Base-by-base conservation (phyloP, 2,888 invertebrate genomes). In the Achlya flavicornis region DNA sequence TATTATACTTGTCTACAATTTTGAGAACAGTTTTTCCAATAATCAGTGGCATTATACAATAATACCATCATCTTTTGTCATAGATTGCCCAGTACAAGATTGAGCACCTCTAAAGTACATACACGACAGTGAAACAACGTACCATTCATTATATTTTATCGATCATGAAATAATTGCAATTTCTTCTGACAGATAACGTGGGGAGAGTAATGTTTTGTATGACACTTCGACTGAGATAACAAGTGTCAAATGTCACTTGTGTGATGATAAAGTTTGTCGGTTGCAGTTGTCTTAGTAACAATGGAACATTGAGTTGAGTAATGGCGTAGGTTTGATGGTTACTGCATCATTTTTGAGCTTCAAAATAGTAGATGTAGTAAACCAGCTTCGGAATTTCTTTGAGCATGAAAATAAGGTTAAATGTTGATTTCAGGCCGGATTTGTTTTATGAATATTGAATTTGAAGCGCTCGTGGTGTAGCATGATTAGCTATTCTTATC, bases 191-290 rank as follows among this genome's bases (percentile, higher is more conserved):
- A 62, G 77, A 79, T 77, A 76, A 73, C 66, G 70, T 73, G 60
- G 60, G 35, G 60, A 79, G 81, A 83, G 82, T 86, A 88, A 89
- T 83, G 77, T 81, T 87, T 73, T 89, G 87, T 89, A 84, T 80
- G 85, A 85, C 88, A 88, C 87, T 87, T 81, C 76, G 76, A 71
- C 64, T 67, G 63, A 72, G 89, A 88, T 89, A 89, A 76, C 64
- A 19, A 26, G 72, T 76, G 89, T 87, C 86, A 88, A 84, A 82
- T 83, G 89, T 84, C 85, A 80, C 75, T 72, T 74, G 74, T 74
- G 76, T 74, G 73, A 64, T 75, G 79, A 80, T 77, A 75, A 73
- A 72, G 75, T 76, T 74, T 75, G 74, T 72, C 76, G 75, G 70
- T 69, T 68, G 65, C 63, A 41, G 66, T 59, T 63, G 70, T 70